Percentiles rank a stretch among this genome's conserved stretches.
phyloP scores from a whole-genome alignment of 2,888 invertebrate genomes.

The Atethmia centrago region DNA sequence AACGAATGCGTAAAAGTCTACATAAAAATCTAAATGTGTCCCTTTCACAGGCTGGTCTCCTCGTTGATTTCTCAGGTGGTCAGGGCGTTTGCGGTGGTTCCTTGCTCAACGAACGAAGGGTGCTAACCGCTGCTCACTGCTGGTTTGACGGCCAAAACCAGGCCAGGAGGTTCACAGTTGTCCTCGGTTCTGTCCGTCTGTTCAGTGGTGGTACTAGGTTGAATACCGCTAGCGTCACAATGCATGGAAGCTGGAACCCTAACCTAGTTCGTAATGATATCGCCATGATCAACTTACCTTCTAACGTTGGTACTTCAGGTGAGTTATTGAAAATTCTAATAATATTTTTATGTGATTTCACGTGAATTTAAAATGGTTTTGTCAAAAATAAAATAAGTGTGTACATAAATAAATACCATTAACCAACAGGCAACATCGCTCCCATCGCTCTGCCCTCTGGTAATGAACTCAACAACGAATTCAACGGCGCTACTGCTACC shows the following conservation, averaged over 20 bases:
- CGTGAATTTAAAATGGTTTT: too few species aligned
- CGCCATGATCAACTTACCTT: slow-evolving; percentile 71
- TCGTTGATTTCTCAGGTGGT: slow-evolving; percentile 32
- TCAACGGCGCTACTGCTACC: slow-evolving; percentile 64
- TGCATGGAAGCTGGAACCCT: slow-evolving; percentile 75
- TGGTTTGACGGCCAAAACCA: slow-evolving; percentile 18
- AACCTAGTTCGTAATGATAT: slow-evolving; percentile 73
- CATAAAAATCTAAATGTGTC: too few species aligned
- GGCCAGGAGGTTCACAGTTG: slow-evolving; percentile 63
- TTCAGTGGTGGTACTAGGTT: slow-evolving; percentile 77
- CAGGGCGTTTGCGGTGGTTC: slow-evolving; percentile 76
- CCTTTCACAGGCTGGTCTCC: slow-evolving; percentile 66
- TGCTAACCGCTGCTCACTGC: slow-evolving; percentile 61
- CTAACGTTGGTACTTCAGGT: slow-evolving; percentile 51
- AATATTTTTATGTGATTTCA: too few species aligned
- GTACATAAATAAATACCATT: too few species aligned
- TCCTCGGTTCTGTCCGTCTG: slow-evolving; percentile 73
- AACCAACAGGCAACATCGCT: slow-evolving; percentile 44
- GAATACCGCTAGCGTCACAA: slow-evolving; percentile 64
- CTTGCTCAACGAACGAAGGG: slow-evolving; percentile 72
- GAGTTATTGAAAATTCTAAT: too few species aligned
- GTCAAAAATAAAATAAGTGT: too few species aligned
- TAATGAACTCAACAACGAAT: slow-evolving; percentile 63
- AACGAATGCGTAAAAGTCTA: too few species aligned
- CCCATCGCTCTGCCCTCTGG: slow-evolving; percentile 69